phyloP scores from a whole-genome alignment of 1,140 invertebrate species.

The Sitodiplosis mosellana region DNA sequence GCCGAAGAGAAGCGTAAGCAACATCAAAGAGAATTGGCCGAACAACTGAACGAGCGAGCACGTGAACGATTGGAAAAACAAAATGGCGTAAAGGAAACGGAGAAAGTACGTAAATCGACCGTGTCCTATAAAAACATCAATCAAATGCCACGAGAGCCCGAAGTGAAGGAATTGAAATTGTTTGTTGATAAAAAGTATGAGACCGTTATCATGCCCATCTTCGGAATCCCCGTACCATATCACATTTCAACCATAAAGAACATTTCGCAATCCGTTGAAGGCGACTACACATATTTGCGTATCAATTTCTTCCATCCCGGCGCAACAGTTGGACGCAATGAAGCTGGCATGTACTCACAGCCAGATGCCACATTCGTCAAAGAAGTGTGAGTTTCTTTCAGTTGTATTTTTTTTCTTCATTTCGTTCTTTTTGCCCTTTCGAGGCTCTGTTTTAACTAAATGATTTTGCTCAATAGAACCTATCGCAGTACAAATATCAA shows the following conservation, averaged over 20 bases:
- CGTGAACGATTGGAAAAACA: slow-evolving; percentile 78
- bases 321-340: slow-evolving; percentile 81
- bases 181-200: slow-evolving; percentile 97
- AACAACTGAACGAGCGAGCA: slow-evolving; percentile 80
- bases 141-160: slow-evolving; percentile 83
- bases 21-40: slow-evolving; percentile 89
- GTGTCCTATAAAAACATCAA: slow-evolving; percentile 86
- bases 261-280: slow-evolving; percentile 94
- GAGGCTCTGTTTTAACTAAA: too few relatives aligned
- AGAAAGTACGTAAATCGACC: slow-evolving; percentile 83
- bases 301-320: slow-evolving; percentile 99
- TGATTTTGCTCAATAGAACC: slow-evolving; percentile 43
- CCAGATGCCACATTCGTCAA: slow-evolving; percentile 95
- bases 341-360: slow-evolving; percentile 74
- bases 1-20: slow-evolving; percentile 93
- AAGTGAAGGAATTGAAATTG: slow-evolving; percentile 85
- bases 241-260: slow-evolving; percentile 99
- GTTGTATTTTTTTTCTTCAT: slow-evolving; percentile 2
- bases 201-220: slow-evolving; percentile 91
- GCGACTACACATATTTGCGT: slow-evolving; percentile 95
- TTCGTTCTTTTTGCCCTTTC: neutral
- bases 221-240: slow-evolving; percentile 89
- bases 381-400: slow-evolving; percentile 76
- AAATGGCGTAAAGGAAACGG: slow-evolving; percentile 65
- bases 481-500: slow-evolving; percentile 95